These are phyloP conservation scores for Corythaixoides concolor DNA, from an alignment of 2,113 vertebrate genomes.

Conservation along the genomic window DNA sequence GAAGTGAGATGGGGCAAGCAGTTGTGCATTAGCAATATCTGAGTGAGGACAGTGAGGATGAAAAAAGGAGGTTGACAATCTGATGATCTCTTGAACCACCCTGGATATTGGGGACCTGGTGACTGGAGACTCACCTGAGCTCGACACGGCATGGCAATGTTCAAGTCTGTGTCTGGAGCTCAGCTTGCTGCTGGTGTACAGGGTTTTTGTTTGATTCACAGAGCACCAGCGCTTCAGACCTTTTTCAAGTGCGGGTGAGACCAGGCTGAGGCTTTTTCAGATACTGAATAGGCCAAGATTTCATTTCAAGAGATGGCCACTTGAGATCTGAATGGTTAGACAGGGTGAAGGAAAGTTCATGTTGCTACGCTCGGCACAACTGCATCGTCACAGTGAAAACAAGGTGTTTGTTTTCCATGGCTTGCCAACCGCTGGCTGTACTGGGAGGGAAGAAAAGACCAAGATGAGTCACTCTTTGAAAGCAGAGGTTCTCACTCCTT, in stretches of 20 bases:
- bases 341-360: constrained; percentile 18
- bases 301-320: neutral
- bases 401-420: constrained; percentile 18
- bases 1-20: neutral
- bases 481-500: neutral
- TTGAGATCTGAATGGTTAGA: neutral
- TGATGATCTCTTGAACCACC: neutral
- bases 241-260: neutral
- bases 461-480: neutral
- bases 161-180: neutral
- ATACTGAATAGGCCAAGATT: neutral
- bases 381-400: neutral
- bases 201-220: neutral
- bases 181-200: neutral
- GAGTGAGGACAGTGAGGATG: neutral
- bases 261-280: neutral
- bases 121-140: neutral
- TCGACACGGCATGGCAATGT: neutral
- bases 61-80: neutral
- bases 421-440: neutral
- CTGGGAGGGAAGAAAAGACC: neutral
- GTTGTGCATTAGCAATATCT: neutral
- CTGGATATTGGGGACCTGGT: neutral
- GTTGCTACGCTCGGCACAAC: neutral
- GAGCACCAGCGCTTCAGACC: neutral